Conservation (phyloP, 2,888 invertebrate genomes). For the Mesoligia furuncula region DNA sequence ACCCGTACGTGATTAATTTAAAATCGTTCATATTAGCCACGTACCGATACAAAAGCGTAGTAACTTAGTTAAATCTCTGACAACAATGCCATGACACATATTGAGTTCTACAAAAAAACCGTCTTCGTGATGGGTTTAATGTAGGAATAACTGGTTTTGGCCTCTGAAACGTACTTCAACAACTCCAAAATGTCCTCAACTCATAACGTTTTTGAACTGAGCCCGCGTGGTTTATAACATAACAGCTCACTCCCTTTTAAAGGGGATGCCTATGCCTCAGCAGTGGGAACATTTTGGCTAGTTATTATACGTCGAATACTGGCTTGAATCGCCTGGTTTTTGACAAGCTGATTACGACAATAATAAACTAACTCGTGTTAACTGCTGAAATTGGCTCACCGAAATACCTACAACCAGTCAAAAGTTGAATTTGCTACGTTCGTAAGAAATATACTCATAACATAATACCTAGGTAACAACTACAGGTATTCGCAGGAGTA, state of each 20-base stretch:
- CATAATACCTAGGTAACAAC: background rate
- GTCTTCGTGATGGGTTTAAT: background rate
- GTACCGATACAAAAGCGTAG: conserved; percentile 12
- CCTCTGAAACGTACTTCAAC: background rate
- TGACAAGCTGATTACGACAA: too few relatives aligned
- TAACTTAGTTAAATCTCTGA: conserved; percentile 12
- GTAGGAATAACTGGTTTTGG: background rate
- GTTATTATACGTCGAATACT: too few relatives aligned
- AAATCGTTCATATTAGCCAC: conserved; percentile 28
- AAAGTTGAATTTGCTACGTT: background rate
- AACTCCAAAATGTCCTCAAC: background rate
- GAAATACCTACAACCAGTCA: too few relatives aligned
- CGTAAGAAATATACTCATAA: background rate
- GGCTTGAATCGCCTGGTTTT: too few relatives aligned
- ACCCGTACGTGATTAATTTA: conserved; percentile 50
- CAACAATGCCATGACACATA: conserved; percentile 16
- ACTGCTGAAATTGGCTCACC: too few relatives aligned
- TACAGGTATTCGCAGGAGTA: conserved; percentile 17
- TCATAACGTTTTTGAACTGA: background rate
- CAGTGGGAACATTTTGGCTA: too few relatives aligned
- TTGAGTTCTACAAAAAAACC: background rate
- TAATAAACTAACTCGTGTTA: too few relatives aligned
- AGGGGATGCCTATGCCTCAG: too few relatives aligned
- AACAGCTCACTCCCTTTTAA: too few relatives aligned
- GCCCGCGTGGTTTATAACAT: too few relatives aligned